A percentile compares a stretch with the other conserved stretches of the same genome.
phyloP scores from a whole-genome alignment of 2,113 vertebrate species.

The Baryphthengus martii region DNA sequence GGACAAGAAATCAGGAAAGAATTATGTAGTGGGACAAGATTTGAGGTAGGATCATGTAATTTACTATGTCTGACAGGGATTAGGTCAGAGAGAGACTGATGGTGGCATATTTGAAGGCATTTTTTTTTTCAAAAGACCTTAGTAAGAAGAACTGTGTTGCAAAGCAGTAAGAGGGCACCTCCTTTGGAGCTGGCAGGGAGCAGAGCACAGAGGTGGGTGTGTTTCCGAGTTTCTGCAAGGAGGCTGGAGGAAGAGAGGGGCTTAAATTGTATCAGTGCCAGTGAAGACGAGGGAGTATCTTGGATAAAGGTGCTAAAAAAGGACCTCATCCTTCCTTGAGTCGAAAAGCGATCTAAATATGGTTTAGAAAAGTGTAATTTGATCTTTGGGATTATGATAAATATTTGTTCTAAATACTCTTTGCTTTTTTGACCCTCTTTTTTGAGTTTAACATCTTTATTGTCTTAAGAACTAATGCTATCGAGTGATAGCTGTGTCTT shows the following conservation, averaged over 20 bases:
- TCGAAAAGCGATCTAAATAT: not conserved
- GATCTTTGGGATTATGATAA: not conserved
- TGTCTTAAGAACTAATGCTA: not conserved
- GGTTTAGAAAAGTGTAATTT: not conserved
- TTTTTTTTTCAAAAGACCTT: not conserved
- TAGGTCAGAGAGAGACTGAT: not conserved
- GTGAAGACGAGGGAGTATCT: not conserved
- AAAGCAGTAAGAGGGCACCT: not conserved
- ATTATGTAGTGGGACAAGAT: not conserved
- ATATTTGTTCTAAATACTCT: not conserved
- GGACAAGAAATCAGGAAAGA: not conserved
- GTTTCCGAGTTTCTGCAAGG: not conserved
- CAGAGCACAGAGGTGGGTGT: not conserved
- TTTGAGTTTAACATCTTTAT: not conserved
- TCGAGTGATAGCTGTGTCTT: not conserved
- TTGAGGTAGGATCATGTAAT: not conserved
- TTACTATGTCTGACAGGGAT: rapidly evolving
- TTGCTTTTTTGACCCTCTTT: not conserved
- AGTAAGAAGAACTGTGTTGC: not conserved
- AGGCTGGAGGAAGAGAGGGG: not conserved
- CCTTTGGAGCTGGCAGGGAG: not conserved
- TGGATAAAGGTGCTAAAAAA: not conserved
- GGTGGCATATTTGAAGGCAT: not conserved
- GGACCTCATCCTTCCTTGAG: not conserved
- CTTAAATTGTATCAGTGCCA: not conserved